Base-by-base conservation (phyloP, 2,113 vertebrate genomes). In the Emberiza fucata region DNA sequence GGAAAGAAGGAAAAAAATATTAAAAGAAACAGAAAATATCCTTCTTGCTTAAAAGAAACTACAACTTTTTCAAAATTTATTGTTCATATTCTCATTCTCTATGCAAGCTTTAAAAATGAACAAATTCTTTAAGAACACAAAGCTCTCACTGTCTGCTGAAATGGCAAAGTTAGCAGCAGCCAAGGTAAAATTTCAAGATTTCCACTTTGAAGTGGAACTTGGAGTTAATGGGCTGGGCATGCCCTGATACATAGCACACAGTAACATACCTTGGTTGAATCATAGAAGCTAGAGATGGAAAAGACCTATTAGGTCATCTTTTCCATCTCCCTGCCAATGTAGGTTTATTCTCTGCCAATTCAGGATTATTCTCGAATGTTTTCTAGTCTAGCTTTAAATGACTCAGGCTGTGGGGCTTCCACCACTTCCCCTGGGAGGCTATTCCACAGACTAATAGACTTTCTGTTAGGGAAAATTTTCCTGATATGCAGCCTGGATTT, bases 251-350 rank as follows among this genome's bases (percentile, higher is more conserved):
- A 96, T 66, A 92, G 92, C 39, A 66, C 79, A 86, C 86, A 88
- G 88, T 80, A 96, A 88, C 81, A 86, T 96, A 97, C 96, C 96
- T 97, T 96, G 72, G 92, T 96, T 96, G 94, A 97, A 95, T 96
- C 91, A 96, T 82, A 96, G 94, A 88, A 70, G 80, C 71, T 70
- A 83, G 88, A 50, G 88, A 90, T 90, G 88, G 88, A 97, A 97
- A 97, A 97, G 96, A 96, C 95, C 95, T 94, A 97, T 97, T 95
- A 96, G 90, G 94, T 97, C 95, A 97, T 97, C 95, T 96, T 97
- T 97, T 97, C 95, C 94, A 92, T 73, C 84, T 96, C 92, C 64
- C 81, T 95, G 97, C 97, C 97, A 97, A 92, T 75, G 70, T 18
- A 95, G 84, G 66, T 79, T 92, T 90, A 77, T 71, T 93, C 93